Base-by-base conservation (phyloP, 2,888 invertebrate genomes). In the Choristoneura rosaceana region DNA sequence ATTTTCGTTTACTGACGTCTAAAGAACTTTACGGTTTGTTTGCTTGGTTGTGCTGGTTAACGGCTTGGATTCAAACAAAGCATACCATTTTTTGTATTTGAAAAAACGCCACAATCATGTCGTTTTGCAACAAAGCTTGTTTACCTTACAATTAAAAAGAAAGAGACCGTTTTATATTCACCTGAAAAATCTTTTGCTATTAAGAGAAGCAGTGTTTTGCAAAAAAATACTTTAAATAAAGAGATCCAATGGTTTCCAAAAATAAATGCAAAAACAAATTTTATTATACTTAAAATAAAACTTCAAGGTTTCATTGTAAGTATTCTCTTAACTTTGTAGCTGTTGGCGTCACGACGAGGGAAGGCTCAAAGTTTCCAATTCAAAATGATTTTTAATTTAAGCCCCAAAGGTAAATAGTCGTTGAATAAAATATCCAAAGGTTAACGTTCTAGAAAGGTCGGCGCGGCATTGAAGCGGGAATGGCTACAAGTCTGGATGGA, bases 401-500 rank as follows among this genome's bases (percentile, higher is more conserved):
- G 68, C 58, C 58, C 58, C 63, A 67, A 62, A 73, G 74, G 67
- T 65, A 63, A 73, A 70, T 50, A 59, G 33, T 62, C 65, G 59
- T 67, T 65, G 61, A 65, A 47, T 75, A 63, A 73, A 78, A 78
- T 79, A 50, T 64, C 33, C 76, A 81, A 78, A 81, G 80, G 81
- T 81, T 76, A 78, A 74, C 76, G 79, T 76, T 74, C 80, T 77
- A 79, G 52, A 77, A 80, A 81, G 82, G 84, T 83, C 81, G 76
- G 73, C 69, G 77, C 76, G 79, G 79, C 79, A 78, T 76, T 77
- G 76, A 76, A 76, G 79, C 76, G 74, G 71, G 74, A 61, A 55
- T 75, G 80, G 81, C 79, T 81, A 79, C 78, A 82, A 79, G 78
- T 73, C 75, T 75, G 70, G 69, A 76, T 75, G 70, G 69, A 76